Conservation (phyloP, 2,113 vertebrate genomes). For the Saimiri boliviensis region DNA sequence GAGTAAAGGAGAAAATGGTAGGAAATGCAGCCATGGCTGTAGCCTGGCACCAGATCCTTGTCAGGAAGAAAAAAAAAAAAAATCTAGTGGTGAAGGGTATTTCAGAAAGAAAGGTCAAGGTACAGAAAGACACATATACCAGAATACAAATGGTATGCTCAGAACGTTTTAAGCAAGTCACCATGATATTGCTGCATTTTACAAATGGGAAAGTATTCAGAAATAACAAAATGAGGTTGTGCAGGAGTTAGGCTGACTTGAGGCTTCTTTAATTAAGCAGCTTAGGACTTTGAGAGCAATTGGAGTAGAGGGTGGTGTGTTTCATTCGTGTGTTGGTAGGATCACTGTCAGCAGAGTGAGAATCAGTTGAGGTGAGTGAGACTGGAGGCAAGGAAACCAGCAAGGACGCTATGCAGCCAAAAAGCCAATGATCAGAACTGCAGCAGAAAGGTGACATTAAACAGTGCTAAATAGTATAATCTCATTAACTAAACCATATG, state of each 20-base stretch:
- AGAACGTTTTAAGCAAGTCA: neutral
- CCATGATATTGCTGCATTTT: neutral
- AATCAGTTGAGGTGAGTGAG: neutral
- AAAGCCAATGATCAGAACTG: neutral
- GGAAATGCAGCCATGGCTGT: neutral
- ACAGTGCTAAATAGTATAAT: neutral
- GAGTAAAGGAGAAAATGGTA: neutral
- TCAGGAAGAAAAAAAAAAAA: neutral
- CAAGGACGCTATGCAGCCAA: neutral
- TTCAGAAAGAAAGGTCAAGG: neutral
- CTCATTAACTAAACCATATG: neutral
- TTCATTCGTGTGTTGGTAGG: neutral
- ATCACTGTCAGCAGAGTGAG: neutral
- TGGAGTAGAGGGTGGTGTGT: fast-evolving
- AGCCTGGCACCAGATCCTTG: neutral
- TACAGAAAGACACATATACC: neutral
- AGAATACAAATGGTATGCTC: neutral
- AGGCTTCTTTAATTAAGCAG: neutral
- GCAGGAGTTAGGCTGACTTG: too few species aligned
- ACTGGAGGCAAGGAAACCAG: too few species aligned
- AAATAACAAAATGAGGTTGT: neutral
- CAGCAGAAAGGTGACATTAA: neutral
- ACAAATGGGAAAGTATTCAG: neutral
- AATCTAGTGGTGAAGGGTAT: neutral
- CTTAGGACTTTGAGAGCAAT: neutral